Percentiles rank a stretch among this genome's conserved stretches.
Conservation (phyloP, 1,140 invertebrate species). For the Dysdera silvatica region DNA sequence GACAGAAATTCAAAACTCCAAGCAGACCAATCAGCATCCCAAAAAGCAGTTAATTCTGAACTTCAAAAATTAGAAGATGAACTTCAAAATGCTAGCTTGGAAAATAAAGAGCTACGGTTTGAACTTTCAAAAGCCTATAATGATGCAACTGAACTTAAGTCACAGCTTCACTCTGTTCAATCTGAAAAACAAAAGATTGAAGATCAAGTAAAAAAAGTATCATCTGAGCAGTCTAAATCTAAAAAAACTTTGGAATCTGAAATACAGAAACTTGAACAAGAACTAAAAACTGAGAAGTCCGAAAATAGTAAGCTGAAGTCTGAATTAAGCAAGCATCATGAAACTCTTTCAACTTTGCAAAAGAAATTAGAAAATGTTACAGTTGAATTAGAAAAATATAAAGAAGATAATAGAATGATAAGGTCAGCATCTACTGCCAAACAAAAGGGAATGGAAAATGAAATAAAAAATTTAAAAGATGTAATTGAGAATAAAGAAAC, state of each 20-base stretch:
- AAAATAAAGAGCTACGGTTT: conserved; percentile 29
- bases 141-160: conserved; percentile 33
- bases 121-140: conserved; percentile 36
- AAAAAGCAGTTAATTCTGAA: conserved; percentile 23
- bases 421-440: conserved; percentile 8
- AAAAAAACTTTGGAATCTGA: conserved; percentile 24
- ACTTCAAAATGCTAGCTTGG: conserved; percentile 11
- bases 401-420: conserved; percentile 25
- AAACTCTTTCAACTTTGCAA: conserved; percentile 19
- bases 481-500: conserved; percentile 17
- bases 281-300: conserved; percentile 17
- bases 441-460: conserved; percentile 24
- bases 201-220: conserved; percentile 23
- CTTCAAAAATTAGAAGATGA: conserved; percentile 24
- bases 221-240: conserved; percentile 16
- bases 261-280: conserved; percentile 15
- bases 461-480: conserved; percentile 27
- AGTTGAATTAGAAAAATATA: conserved; percentile 15
- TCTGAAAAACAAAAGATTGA: conserved; percentile 23
- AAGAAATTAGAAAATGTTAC: conserved; percentile 24
- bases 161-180: conserved; percentile 30
- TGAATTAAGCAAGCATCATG: conserved; percentile 21
- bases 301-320: conserved; percentile 24
- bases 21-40: conserved; percentile 18
- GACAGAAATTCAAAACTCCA: conserved; percentile 17